Base-by-base conservation (phyloP, 2,797 vertebrate species). In the Sciaenops ocellatus region DNA sequence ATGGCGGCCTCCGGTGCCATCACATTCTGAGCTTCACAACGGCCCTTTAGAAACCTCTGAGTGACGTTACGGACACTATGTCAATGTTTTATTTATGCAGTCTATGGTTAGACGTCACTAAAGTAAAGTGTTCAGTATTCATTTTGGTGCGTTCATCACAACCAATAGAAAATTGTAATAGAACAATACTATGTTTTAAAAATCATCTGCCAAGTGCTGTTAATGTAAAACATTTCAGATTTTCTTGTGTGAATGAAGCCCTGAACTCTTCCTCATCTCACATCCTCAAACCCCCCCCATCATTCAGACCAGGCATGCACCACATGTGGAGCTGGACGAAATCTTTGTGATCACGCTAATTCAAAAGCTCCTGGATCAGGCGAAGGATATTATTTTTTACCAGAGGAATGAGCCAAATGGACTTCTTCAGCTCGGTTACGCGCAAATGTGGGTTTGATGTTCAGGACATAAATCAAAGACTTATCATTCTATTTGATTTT, bases 401-500 rank as follows among this genome's bases (percentile, higher is more conserved):
- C 69, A 79, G 62, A 84, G 41, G 66, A 85, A 61, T 13, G 34
- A 83, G 82, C 57, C 69, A 67, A 80, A 80, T 38, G n/a, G 13
- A 68, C 74, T 69, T 66, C 62, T 76, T 64, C 63, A 6, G 72
- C 81, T 82, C 69, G 5, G 55, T 78, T 77, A 63, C 5, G 65
- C 63, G 46, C 67, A 63, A 48, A 48, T 24, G 2, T 51, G 0
- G 48, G 73, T 90, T 89, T 90, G 86, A 90, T 87, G 89, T 80
- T 69, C 69, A 59, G 83, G 69, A 76, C 61, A 42, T 78, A 91
- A 93, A 94, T 94, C 92, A 94, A 94, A 94, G 93, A 82, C 82
- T 84, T 48, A 70, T 91, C 87, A 94, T 94, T 94, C 93, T 63
- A 92, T 94, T 94, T 94, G 92, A 94, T 94, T 93, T 82, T 1